A percentile compares a stretch with the other conserved stretches of the same genome.
These are phyloP conservation scores for Saccopteryx leptura DNA, from an alignment of 2,113 vertebrate genomes.

Conservation along the genomic window DNA sequence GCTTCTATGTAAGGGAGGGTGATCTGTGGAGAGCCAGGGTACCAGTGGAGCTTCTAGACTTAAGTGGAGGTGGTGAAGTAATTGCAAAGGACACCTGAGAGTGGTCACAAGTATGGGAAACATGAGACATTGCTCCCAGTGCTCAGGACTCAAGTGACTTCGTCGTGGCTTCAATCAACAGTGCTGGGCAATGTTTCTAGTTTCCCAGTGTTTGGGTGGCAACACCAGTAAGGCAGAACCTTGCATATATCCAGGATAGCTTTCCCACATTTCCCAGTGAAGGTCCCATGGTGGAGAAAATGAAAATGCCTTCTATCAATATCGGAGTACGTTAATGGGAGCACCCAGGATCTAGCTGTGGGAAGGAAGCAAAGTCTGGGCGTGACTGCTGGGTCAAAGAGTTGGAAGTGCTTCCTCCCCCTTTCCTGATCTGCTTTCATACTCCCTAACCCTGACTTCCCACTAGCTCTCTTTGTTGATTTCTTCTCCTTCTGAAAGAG, in stretches of 20 bases:
- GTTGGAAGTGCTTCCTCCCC: not conserved
- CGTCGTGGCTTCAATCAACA: not conserved
- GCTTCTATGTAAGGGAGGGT: not conserved
- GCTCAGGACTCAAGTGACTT: not conserved
- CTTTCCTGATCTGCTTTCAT: not conserved
- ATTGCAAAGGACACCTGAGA: not conserved
- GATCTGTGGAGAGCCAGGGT: not conserved
- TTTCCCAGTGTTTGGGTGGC: not conserved
- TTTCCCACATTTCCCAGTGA: not conserved
- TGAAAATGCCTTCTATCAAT: not conserved
- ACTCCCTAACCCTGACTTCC: not conserved
- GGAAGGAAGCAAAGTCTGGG: not conserved
- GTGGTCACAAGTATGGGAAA: accelerated
- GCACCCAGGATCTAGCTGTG: not conserved
- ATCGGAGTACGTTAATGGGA: not conserved
- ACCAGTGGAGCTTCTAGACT: not conserved
- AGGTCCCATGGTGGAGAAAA: not conserved
- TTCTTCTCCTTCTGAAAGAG: not conserved
- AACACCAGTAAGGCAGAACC: not conserved
- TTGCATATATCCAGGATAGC: not conserved
- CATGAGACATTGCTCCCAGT: not conserved
- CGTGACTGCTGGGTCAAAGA: not conserved
- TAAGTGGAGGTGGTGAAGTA: not conserved
- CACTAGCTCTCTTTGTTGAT: not conserved
- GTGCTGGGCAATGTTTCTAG: not conserved